Evolutionary conservation across 2,113 vertebrate genomes (phyloP).

Genomic region (Grallaria varia): DNA sequence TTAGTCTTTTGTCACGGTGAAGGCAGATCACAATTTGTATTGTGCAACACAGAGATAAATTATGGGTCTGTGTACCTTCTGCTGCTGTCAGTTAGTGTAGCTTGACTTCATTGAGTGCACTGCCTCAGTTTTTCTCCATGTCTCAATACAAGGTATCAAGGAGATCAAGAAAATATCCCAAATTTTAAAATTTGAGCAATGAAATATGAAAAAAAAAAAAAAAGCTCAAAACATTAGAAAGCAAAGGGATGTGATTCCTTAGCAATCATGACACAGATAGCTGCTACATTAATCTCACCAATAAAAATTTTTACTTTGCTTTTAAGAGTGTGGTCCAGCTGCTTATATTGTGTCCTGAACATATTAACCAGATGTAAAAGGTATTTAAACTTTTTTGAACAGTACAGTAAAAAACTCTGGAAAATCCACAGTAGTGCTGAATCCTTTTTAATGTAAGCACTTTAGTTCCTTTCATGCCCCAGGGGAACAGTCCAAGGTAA

Average conservation of each 20-base stretch:
- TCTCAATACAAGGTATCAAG: neutral
- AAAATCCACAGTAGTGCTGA: neutral
- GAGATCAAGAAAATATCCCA: neutral
- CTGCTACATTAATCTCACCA: neutral
- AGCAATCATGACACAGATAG: neutral
- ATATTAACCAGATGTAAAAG: neutral
- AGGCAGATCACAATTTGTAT: constrained; percentile 2
- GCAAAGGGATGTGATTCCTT: neutral
- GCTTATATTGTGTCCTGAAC: neutral
- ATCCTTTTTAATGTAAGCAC: neutral
- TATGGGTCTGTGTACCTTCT: neutral
- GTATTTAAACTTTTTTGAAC: neutral
- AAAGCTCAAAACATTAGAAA: neutral
- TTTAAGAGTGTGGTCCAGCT: neutral
- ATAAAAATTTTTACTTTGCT: constrained; percentile 7
- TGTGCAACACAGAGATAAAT: constrained; percentile 3
- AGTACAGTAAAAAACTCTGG: neutral
- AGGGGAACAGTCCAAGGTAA: neutral
- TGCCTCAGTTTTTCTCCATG: neutral
- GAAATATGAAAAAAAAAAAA: neutral
- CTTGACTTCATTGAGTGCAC: neutral
- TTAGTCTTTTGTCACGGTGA: constrained; percentile 17
- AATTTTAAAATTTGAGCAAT: neutral
- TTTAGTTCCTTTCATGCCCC: neutral
- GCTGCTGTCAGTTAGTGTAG: neutral